Base-by-base conservation (phyloP, 2,797 vertebrate genomes). In the Carcharodon carcharias region DNA sequence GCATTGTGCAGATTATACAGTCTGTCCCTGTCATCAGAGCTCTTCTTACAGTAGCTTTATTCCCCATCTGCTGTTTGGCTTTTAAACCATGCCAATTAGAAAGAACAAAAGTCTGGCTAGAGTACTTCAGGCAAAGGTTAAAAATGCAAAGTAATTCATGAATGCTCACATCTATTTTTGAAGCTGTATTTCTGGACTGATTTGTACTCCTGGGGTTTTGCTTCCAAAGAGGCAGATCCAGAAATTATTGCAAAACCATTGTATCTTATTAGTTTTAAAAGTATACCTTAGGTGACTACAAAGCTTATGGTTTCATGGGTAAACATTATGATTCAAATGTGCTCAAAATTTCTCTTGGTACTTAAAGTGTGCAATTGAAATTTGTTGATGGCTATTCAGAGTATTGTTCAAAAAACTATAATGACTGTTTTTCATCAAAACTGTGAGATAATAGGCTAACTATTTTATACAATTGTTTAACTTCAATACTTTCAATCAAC, bases 111-210 rank as follows among this genome's bases (percentile, higher is more conserved):
- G 97, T 97, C 97, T 97, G 96, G 96, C 97, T 97, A 97, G 96
- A 96, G 96, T 96, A 96, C 96, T 97, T 97, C 97, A 97, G 97
- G 97, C 97, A 97, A 97, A 97, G 97, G 97, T 97, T 97, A 97
- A 97, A 97, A 97, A 97, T 97, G 97, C 97, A 97, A 97, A 96
- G 96, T 97, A 97, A 97, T 97, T 97, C 96, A 96, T 97, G 96
- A 96, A 96, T 97, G 94, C 31, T 95, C 94, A 95, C 69, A 77
- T 95, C 50, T 95, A 58, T 73, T 77, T 95, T 73, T 95, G 94
- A 95, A 95, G 50, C 54, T 73, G 28, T 95, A 73, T n/a, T 77
- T 95, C 94, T 73, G 69, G 69, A 95, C 67, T 73, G 94, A 95
- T 77, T 77, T 71, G 69, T 35, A 95, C 69, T 77, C 69, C 45